phyloP scores from a whole-genome alignment of 2,797 vertebrate genomes.

The Chelonia mydas region DNA sequence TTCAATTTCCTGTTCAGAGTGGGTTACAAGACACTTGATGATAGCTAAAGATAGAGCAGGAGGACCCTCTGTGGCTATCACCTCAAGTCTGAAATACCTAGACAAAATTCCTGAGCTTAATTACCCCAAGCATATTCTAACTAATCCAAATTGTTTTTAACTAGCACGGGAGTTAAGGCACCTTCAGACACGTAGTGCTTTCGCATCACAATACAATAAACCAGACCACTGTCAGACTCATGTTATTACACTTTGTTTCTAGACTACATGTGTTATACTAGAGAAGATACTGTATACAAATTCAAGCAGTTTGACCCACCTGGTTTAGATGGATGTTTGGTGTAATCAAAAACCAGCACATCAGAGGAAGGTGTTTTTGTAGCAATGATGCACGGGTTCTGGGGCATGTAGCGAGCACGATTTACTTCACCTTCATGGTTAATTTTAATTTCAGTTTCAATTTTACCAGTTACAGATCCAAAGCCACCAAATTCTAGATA shows the following conservation, averaged over 20 bases:
- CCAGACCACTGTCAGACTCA: neutral
- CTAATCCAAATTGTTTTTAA: neutral
- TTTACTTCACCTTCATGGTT: conserved; percentile 97
- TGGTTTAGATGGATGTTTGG: conserved; percentile 91
- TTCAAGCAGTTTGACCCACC: conserved; percentile 76
- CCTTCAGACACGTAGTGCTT: neutral
- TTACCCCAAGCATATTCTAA: neutral
- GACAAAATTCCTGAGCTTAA: neutral
- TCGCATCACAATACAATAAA: neutral
- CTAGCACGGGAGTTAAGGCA: neutral
- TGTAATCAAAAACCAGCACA: conserved; percentile 94
- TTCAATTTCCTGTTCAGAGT: neutral
- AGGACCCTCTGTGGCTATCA: too few species aligned
- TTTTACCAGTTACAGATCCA: conserved; percentile 93
- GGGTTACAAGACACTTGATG: neutral
- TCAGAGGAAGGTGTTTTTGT: conserved; percentile 95
- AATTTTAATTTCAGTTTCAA: conserved; percentile 95
- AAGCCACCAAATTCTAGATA: conserved; percentile 92
- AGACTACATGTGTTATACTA: neutral
- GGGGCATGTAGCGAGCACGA: conserved; percentile 93
- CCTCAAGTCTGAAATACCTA: neutral
- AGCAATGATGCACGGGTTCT: conserved; percentile 93
- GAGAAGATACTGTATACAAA: neutral
- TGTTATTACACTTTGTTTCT: neutral
- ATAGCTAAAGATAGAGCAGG: neutral